Evolutionary conservation across 2,113 vertebrate genomes (phyloP), one percentile per base, ranked within the genome.

Genomic region (Gallinago media): DNA sequence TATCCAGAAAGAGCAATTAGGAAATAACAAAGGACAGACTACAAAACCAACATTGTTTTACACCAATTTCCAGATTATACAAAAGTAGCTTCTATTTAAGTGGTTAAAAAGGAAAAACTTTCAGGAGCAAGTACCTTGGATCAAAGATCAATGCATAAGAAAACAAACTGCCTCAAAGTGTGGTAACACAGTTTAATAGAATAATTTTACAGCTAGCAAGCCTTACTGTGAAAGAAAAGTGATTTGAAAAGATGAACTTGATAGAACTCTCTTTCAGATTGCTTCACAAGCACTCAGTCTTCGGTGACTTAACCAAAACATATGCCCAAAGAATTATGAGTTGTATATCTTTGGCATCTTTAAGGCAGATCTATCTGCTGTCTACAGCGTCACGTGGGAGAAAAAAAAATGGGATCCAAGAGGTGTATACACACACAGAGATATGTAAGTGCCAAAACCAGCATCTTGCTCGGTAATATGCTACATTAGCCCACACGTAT

Each of bases 161-260:
- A 92, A 96, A 92, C 49, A 54, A 81, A 92, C 46, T 88, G 68
- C 72, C 55, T 94, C 79, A 56, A 63, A 90, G 55, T 40, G 27
- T 31, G 61, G 82, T 32, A 86, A 77, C 54, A 62, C 50, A 65
- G 21, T 65, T 89, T 86, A 93, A 81, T 67, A 58, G 83, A 72
- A 91, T 81, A 77, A 84, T 86, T 93, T 90, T 86, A 68, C 46
- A 93, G 50, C 75, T 88, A 83, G 63, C 63, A 80, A 90, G 61
- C 50, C 90, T 40, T 26, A 63, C 74, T 80, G 55, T n/a, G 63
- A 85, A 88, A 88, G 46, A 93, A 72, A 58, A 83, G 71, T 44
- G 12, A 93, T 74, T 73, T 62, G 31, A 90, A 70, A 85, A 88
- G 75, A 92, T 83, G 63, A 91, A 92, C 82, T 94, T 77, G 88